A percentile compares a stretch with the other conserved stretches of the same genome.
These are phyloP conservation scores for Epistrophe grossulariae DNA, from an alignment of 2,888 invertebrate genomes.

Conservation along the genomic window DNA sequence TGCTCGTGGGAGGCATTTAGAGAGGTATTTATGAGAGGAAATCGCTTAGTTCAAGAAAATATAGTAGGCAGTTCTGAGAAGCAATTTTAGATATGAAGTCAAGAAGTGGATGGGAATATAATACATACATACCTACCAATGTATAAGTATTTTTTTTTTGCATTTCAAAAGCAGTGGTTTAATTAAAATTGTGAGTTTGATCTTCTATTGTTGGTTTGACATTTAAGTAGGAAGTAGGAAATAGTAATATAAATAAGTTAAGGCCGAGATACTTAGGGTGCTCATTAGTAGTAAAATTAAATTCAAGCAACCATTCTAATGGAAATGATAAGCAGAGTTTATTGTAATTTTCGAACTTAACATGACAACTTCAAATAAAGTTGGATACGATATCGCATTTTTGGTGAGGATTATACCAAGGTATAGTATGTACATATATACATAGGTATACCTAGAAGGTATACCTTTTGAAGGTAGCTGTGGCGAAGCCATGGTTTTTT, in stretches of 20 bases:
- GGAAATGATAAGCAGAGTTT: constrained; percentile 14
- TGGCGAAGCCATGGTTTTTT: no score
- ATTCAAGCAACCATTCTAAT: constrained; percentile 10
- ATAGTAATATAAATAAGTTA: not conserved
- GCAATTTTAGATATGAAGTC: constrained; percentile 33
- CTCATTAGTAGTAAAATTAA: constrained; percentile 35
- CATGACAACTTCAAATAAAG: not conserved
- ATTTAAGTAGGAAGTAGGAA: not conserved
- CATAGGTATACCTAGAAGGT: no score
- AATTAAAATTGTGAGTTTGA: constrained; percentile 51
- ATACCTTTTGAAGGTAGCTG: no score
- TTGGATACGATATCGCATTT: not conserved
- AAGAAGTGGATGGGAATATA: not conserved
- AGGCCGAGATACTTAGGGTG: not conserved
- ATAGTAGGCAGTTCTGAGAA: constrained; percentile 32
- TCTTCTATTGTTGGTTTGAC: constrained; percentile 23
- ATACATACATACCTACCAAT: not conserved
- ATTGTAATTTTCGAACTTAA: not conserved
- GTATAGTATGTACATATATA: no score
- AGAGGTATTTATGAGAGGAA: constrained; percentile 51
- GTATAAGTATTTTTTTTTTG: not conserved
- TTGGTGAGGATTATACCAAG: not conserved
- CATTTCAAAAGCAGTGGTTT: constrained; percentile 28
- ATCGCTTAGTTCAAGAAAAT: constrained; percentile 46
- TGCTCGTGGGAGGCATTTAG: constrained; percentile 62